Percentiles rank a stretch among this genome's conserved stretches.
Conservation (phyloP, 2,113 vertebrate genomes). For the Centropristis striata region DNA sequence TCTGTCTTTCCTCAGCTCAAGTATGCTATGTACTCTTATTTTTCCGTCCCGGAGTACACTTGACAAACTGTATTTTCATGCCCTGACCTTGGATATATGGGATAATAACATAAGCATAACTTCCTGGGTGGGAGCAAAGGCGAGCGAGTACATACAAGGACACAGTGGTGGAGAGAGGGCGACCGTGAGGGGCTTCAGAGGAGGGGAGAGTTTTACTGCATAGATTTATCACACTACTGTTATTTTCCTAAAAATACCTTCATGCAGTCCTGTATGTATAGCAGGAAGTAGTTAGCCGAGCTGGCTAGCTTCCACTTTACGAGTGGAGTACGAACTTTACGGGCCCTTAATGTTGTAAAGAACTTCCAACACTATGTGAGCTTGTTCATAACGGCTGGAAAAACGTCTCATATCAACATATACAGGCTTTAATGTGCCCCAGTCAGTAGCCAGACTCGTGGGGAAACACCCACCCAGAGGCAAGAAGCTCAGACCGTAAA, state of each 20-base stretch:
- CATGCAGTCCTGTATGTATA: background rate
- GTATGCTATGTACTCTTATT: background rate
- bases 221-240: background rate
- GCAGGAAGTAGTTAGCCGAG: background rate
- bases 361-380: background rate
- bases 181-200: background rate
- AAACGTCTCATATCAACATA: background rate
- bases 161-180: background rate
- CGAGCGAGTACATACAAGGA: slow-evolving; percentile 33
- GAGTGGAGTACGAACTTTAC: background rate
- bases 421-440: background rate
- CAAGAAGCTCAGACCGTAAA: background rate
- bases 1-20: slow-evolving; percentile 8
- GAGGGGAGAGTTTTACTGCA: background rate
- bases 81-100: slow-evolving; percentile 39
- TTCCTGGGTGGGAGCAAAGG: slow-evolving; percentile 15
- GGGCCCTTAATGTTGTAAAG: slow-evolving; percentile 1
- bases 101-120: slow-evolving; percentile 37
- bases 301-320: background rate
- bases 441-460: background rate
- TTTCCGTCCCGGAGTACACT: background rate
- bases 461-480: background rate
- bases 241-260: background rate
- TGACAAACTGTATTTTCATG: slow-evolving; percentile 40
- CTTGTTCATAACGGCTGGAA: background rate